Evolutionary conservation across 1,140 invertebrate species (phyloP).

Genomic region (Diachasmimorpha longicaudata): DNA sequence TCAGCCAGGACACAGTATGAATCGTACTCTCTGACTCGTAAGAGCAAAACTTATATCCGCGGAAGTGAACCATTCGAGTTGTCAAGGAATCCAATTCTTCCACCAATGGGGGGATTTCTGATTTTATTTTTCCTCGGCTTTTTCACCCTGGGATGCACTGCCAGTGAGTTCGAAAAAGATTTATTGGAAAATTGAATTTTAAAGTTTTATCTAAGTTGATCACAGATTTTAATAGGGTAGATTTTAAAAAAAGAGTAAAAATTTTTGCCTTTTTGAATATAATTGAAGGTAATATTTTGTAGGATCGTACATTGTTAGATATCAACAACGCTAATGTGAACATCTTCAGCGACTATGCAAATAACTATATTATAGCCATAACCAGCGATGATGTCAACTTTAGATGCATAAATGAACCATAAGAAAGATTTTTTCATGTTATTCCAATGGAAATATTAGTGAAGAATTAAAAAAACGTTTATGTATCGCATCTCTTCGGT

Average conservation of each 20-base stretch:
- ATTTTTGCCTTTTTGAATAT: no score
- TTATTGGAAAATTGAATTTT: neutral
- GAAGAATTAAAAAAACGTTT: no score
- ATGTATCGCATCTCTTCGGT: no score
- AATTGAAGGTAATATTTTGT: neutral
- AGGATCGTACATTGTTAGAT: no score
- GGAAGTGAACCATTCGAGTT: conserved; percentile 20
- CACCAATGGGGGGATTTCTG: conserved; percentile 36
- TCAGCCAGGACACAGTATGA: conserved; percentile 54
- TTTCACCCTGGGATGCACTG: conserved; percentile 37
- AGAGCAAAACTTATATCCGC: conserved; percentile 32
- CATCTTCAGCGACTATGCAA: conserved; percentile 35
- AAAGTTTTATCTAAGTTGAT: neutral
- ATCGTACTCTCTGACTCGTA: conserved; percentile 53
- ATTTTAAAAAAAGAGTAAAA: no score
- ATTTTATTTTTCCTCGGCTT: conserved; percentile 42
- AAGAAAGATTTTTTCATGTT: neutral
- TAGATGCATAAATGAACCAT: neutral
- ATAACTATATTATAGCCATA: conserved; percentile 38
- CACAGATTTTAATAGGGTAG: no score
- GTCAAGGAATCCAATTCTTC: conserved; percentile 5
- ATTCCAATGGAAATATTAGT: neutral
- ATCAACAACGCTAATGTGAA: no score
- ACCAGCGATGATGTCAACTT: conserved; percentile 39
- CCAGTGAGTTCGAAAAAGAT: conserved; percentile 39